Percentiles rank a stretch among this genome's conserved stretches.
Evolutionary conservation across 2,113 vertebrate genomes (phyloP).

Genomic region (Octodon degus): DNA sequence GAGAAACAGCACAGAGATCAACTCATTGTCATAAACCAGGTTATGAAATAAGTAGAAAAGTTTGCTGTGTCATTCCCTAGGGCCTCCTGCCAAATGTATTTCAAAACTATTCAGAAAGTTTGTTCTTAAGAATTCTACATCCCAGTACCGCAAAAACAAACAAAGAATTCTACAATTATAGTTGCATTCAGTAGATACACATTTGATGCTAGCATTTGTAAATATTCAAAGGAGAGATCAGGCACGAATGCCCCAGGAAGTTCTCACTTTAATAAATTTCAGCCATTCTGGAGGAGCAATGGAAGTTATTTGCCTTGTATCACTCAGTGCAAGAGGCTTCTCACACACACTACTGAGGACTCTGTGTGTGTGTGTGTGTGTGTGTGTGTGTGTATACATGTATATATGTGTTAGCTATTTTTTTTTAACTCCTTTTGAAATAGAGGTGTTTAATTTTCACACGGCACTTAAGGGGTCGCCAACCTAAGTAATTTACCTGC

Average conservation of each 20-base stretch:
- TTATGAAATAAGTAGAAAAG: slow-evolving; percentile 30
- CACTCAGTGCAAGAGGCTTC: not conserved
- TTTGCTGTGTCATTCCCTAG: slow-evolving; percentile 52
- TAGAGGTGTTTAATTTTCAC: not conserved
- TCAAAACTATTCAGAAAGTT: slow-evolving; percentile 31
- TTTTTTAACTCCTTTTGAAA: not conserved
- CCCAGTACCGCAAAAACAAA: no score
- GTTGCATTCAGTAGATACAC: not conserved
- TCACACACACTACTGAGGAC: not conserved
- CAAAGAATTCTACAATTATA: slow-evolving; percentile 8
- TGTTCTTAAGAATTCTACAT: slow-evolving; percentile 28
- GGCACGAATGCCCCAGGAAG: slow-evolving; percentile 24
- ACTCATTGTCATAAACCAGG: not conserved
- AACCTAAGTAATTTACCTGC: not conserved
- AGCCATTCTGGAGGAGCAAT: not conserved
- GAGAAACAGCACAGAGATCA: not conserved
- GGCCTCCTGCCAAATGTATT: slow-evolving; percentile 55
- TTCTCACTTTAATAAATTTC: not conserved
- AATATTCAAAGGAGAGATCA: not conserved
- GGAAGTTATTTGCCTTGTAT: not conserved
- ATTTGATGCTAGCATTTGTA: not conserved
- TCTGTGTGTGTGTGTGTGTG: not conserved
- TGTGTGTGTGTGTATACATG: not conserved
- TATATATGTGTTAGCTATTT: not conserved
- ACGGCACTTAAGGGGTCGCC: not conserved